Evolutionary conservation across 2,797 vertebrate species (phyloP).

Genomic region (Macropodus opercularis): DNA sequence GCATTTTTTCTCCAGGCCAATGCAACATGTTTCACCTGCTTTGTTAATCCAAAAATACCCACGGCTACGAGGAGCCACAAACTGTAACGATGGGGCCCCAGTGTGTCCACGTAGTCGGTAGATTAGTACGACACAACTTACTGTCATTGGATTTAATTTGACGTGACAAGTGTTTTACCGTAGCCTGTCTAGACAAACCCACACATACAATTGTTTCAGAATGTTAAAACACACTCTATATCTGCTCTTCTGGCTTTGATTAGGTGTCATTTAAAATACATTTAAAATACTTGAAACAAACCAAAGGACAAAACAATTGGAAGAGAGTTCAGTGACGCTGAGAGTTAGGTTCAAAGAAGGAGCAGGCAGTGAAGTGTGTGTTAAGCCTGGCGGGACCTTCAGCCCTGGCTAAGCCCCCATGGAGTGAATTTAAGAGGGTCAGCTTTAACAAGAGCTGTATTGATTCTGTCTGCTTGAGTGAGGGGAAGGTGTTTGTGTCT

Average conservation of each 20-base stretch:
- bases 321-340: constrained; percentile 20
- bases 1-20: constrained; percentile 50
- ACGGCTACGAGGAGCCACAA: constrained; percentile 39
- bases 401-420: constrained; percentile 36
- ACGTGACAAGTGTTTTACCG: constrained; percentile 35
- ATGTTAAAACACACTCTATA: too few species aligned
- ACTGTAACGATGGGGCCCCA: constrained; percentile 44
- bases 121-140: constrained; percentile 36
- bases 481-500: constrained; percentile 53
- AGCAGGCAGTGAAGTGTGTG: constrained; percentile 54
- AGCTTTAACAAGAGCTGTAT: constrained; percentile 72
- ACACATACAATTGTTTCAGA: background rate
- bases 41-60: constrained; percentile 49
- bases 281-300: constrained; percentile 13
- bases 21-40: constrained; percentile 50
- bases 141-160: constrained; percentile 35
- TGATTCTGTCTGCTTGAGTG: constrained; percentile 66
- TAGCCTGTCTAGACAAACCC: constrained; percentile 31
- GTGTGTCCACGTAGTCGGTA: constrained; percentile 26
- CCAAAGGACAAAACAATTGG: constrained; percentile 19
- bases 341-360: constrained; percentile 40
- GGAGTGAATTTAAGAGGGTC: constrained; percentile 72
- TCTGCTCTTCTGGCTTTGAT: constrained; percentile 20
- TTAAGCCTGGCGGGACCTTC: constrained; percentile 42
- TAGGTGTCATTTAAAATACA: constrained; percentile 19